A percentile compares a stretch with the other conserved stretches of the same genome.
Evolutionary conservation across 1,140 invertebrate species (phyloP).

Genomic region (Parasteatoda tepidariorum): DNA sequence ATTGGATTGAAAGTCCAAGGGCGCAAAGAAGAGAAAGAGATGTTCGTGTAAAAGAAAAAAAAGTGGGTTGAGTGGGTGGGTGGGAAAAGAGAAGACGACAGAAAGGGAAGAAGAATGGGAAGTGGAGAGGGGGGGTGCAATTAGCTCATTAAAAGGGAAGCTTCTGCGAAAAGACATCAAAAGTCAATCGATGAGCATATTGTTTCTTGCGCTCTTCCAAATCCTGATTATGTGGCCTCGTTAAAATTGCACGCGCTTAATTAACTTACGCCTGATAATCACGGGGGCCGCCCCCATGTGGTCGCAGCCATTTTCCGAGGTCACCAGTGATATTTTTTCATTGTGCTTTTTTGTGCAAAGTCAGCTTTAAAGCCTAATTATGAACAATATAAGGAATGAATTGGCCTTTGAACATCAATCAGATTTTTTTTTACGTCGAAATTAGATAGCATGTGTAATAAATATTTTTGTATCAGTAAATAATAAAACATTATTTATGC

Average conservation of each 20-base stretch:
- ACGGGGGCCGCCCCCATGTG: conserved; percentile 26
- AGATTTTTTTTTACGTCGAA: too few relatives aligned
- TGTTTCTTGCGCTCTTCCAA: conserved; percentile 53
- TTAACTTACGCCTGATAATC: conserved; percentile 59
- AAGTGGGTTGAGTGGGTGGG: neutral
- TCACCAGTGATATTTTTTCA: too few relatives aligned
- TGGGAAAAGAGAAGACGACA: neutral
- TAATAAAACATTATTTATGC: too few relatives aligned
- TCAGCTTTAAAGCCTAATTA: too few relatives aligned
- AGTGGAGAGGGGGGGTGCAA: conserved; percentile 4
- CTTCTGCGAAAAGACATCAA: conserved; percentile 48
- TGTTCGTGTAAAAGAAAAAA: neutral
- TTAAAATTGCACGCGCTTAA: conserved; percentile 61
- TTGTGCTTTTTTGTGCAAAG: too few relatives aligned
- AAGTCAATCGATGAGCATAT: conserved; percentile 50
- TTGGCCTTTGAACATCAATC: too few relatives aligned
- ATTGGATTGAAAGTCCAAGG: conserved; percentile 46
- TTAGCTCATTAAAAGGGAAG: conserved; percentile 59
- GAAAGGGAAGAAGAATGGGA: neutral
- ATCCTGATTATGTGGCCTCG: conserved; percentile 60
- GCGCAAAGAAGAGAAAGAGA: neutral
- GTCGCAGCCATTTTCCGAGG: conserved; percentile 16
- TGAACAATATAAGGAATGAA: too few relatives aligned
- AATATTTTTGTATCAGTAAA: too few relatives aligned
- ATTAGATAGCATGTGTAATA: too few relatives aligned